These are phyloP conservation scores for Taenioides sp. DNA, from an alignment of 2,797 vertebrate species.

Conservation along the genomic window DNA sequence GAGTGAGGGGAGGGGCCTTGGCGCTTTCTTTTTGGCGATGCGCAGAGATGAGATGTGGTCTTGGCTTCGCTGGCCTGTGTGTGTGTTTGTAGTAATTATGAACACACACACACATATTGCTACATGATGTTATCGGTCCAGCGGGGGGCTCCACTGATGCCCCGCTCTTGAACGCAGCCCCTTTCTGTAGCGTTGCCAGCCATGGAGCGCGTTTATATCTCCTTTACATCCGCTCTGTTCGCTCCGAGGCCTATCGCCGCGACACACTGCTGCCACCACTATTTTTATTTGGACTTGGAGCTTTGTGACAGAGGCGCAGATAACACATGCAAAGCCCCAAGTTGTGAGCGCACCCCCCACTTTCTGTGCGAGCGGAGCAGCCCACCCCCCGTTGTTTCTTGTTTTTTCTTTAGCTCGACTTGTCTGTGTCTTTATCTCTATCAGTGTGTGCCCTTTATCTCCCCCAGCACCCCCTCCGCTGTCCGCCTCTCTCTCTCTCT, in stretches of 20 bases:
- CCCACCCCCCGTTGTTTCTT: conserved; percentile 40
- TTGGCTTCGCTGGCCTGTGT: conserved; percentile 42
- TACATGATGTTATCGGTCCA: conserved; percentile 77
- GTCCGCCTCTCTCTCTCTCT: conserved; percentile 1
- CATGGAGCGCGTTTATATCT: conserved; percentile 79
- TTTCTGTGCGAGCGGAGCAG: conserved; percentile 20
- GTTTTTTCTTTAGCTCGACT: conserved; percentile 52
- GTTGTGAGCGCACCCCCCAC: conserved; percentile 61
- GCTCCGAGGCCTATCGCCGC: conserved; percentile 70
- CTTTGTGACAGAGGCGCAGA: conserved; percentile 70
- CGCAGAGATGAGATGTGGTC: conserved; percentile 70
- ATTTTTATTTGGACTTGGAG: conserved; percentile 80
- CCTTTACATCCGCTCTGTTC: conserved; percentile 72
- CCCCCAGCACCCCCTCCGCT: conserved; percentile 16
- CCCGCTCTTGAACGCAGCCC: conserved; percentile 80
- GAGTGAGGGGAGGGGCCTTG: conserved; percentile 44
- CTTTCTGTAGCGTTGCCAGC: conserved; percentile 77
- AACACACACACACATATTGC: conserved; percentile 42
- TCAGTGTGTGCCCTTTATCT: conserved; percentile 58
- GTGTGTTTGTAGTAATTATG: conserved; percentile 55
- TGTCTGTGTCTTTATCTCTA: conserved; percentile 64
- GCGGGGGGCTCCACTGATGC: conserved; percentile 77
- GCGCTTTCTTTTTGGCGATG: conserved; percentile 70
- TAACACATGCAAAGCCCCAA: conserved; percentile 72
- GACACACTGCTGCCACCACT: conserved; percentile 68